Percentiles rank a stretch among this genome's conserved stretches.
These are phyloP conservation scores for Dryocosmus kuriphilus DNA, from an alignment of 2,888 invertebrate genomes.

Conservation along the genomic window DNA sequence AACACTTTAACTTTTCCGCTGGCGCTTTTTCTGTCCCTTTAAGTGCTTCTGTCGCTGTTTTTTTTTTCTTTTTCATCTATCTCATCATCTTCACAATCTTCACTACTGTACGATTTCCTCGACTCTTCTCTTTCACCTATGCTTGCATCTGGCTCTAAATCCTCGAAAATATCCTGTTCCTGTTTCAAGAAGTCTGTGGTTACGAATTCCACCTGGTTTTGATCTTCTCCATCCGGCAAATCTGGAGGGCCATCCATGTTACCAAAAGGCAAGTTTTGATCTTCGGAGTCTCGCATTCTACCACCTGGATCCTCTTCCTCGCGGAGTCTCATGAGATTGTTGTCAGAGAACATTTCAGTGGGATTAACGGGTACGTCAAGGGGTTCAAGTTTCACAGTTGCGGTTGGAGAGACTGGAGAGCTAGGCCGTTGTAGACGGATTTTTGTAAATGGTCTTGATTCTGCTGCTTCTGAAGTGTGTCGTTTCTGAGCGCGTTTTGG, in stretches of 20 bases:
- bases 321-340: conserved; percentile 67
- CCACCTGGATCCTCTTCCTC: conserved; percentile 74
- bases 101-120: conserved; percentile 53
- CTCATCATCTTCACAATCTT: conserved; percentile 45
- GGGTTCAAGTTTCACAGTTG: conserved; percentile 72
- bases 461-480: conserved; percentile 64
- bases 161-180: conserved; percentile 74
- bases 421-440: conserved; percentile 71
- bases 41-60: background rate
- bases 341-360: conserved; percentile 67
- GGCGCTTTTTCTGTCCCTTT: conserved; percentile 9
- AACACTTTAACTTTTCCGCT: conserved; percentile 17
- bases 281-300: conserved; percentile 60
- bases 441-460: conserved; percentile 70
- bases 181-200: conserved; percentile 76
- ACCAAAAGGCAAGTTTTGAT: conserved; percentile 67
- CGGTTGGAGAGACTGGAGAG: conserved; percentile 65
- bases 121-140: conserved; percentile 61
- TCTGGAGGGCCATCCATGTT: conserved; percentile 66
- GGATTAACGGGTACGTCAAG: conserved; percentile 73
- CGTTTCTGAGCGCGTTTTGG: conserved; percentile 73
- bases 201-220: conserved; percentile 75
- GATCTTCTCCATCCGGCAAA: conserved; percentile 71
- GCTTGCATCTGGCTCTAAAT: conserved; percentile 67
- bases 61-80: conserved; percentile 52